Evolutionary conservation across 2,113 vertebrate genomes (phyloP), one percentile per base, ranked within the genome.

Genomic region (Callorhinus ursinus): DNA sequence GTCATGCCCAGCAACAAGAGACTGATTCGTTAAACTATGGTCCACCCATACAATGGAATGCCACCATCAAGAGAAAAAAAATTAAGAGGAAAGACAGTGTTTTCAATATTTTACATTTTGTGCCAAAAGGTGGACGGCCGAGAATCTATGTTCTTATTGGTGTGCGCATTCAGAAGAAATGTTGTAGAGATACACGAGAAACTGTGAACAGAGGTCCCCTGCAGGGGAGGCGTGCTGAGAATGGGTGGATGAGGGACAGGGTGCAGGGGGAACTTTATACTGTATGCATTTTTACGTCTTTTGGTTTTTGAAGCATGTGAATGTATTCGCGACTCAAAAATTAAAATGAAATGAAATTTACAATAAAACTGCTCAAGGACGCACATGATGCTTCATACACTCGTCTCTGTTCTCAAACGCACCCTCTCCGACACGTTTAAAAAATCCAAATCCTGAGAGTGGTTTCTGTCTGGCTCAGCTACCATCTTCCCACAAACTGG

Each of bases 131-230:
- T 46, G 33, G 12, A 31, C 0, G 4, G 5, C n/a, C 13, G 8
- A 83, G 36, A 84, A 36, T 4, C 53, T 4, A 0, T 3, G 4
- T 65, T 82, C 28, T 71, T 22, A 1, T 42, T 31, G 46, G 42
- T 1, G 0, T 6, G 33, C 28, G 4, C 18, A 4, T 1, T 18
- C 51, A 16, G 49, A 18, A 77, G 42, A 57, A 39, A 39, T 7
- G 5, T 2, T 14, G 16, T 61, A 10, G 39, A 80, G 26, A 36
- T 1, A 0, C 10, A 0, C 2, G 2, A 24, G 82, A 13, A 31
- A 3, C 8, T 9, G 0, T 1, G 51, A 3, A 1, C 13, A 4
- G 22, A 0, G 7, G 46, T 12, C 2, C 22, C 42, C 42, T 21
- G 26, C 2, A 3, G 14, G 80, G n/a, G 21, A 51, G 46, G 15